A percentile compares a stretch with the other conserved stretches of the same genome.
Conservation (phyloP, 1,140 invertebrate genomes). For the Pemphigus obesinymphae region DNA sequence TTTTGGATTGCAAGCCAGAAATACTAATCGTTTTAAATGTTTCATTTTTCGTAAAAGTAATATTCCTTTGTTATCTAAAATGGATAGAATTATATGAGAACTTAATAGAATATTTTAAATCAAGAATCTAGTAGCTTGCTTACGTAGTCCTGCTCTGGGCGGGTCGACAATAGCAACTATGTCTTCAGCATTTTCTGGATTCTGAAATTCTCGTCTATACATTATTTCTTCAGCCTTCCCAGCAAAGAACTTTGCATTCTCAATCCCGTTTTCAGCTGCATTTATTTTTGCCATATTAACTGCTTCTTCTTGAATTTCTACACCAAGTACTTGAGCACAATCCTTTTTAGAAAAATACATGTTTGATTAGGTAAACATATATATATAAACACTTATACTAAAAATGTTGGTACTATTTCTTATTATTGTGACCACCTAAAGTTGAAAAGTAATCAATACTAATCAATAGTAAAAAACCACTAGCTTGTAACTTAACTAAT, state of each 20-base stretch:
- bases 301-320: slow-evolving; percentile 83
- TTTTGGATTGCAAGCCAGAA: slow-evolving; percentile 85
- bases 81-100: slow-evolving; percentile 42
- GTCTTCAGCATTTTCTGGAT: slow-evolving; percentile 54
- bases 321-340: slow-evolving; percentile 79
- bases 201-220: slow-evolving; percentile 52
- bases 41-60: slow-evolving; percentile 67
- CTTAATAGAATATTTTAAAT: not conserved
- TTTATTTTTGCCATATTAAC: slow-evolving; percentile 87
- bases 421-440: too few species aligned
- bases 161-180: slow-evolving; percentile 94
- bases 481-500: too few species aligned
- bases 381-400: too few species aligned
- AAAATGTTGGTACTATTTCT: too few species aligned
- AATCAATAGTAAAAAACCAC: too few species aligned
- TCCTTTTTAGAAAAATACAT: slow-evolving; percentile 54
- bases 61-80: slow-evolving; percentile 73
- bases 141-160: slow-evolving; percentile 87
- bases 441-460: too few species aligned
- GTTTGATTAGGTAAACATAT: not conserved
- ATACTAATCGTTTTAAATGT: slow-evolving; percentile 75
- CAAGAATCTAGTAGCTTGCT: slow-evolving; percentile 50
- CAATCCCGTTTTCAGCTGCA: slow-evolving; percentile 70
- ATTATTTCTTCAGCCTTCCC: slow-evolving; percentile 88
- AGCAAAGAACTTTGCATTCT: slow-evolving; percentile 82